Conservation (phyloP, 2,888 invertebrate genomes). For the Apotomis betuletana region DNA sequence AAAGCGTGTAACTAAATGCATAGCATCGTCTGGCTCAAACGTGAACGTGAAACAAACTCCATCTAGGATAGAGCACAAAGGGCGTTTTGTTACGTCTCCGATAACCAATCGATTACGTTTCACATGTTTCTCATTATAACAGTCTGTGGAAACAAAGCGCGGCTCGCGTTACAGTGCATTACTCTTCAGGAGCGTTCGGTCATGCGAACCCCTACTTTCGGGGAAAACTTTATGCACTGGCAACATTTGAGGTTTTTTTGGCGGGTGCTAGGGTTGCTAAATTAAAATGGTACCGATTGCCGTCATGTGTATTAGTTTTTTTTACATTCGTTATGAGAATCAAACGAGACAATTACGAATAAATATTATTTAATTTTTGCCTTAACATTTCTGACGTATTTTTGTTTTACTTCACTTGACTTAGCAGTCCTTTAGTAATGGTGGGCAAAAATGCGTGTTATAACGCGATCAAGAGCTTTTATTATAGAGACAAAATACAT, state of each 20-base stretch:
- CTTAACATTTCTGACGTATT: too few relatives aligned
- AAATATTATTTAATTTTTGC: too few relatives aligned
- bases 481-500: too few relatives aligned
- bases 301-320: not conserved
- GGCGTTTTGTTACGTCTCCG: conserved; percentile 37
- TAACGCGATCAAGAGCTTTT: too few relatives aligned
- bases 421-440: too few relatives aligned
- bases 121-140: conserved; percentile 42
- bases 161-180: conserved; percentile 40
- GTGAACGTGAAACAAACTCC: conserved; percentile 29
- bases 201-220: conserved; percentile 38
- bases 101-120: conserved; percentile 41
- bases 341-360: too few relatives aligned
- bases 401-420: too few relatives aligned
- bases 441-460: too few relatives aligned
- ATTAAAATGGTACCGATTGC: not conserved
- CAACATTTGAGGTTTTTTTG: conserved; percentile 25
- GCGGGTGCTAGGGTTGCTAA: conserved; percentile 14
- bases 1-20: conserved; percentile 27
- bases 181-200: conserved; percentile 36
- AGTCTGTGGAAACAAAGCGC: conserved; percentile 39
- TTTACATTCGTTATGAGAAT: too few relatives aligned
- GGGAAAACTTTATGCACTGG: conserved; percentile 31
- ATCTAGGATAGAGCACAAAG: conserved; percentile 37
- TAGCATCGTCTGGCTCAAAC: conserved; percentile 24